These are phyloP conservation scores for Acanthisitta chloris DNA, from an alignment of 2,113 vertebrate species.

Conservation along the genomic window DNA sequence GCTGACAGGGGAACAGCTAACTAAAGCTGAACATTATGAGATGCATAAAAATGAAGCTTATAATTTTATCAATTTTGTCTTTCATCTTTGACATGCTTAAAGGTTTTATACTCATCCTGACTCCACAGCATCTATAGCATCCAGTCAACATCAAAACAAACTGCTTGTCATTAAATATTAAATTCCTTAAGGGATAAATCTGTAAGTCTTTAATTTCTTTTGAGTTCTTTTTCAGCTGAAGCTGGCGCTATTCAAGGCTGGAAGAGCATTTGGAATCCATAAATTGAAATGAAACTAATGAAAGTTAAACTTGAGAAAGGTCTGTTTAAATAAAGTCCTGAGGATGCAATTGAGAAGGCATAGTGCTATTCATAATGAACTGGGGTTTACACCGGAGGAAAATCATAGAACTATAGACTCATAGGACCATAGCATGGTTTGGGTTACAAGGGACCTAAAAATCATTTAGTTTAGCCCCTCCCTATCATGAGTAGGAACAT, in stretches of 20 bases:
- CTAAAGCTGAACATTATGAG: background rate
- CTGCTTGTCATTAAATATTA: conserved; percentile 11
- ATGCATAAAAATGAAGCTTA: background rate
- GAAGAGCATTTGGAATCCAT: background rate
- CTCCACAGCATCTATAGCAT: background rate
- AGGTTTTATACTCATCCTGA: background rate
- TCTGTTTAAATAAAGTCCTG: background rate
- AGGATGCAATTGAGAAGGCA: background rate
- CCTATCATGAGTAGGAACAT: background rate
- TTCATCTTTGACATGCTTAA: background rate
- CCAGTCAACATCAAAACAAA: conserved; percentile 1
- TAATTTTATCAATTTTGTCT: background rate
- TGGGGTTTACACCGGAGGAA: background rate
- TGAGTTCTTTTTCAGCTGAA: background rate
- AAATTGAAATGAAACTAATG: background rate
- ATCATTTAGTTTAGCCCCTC: background rate
- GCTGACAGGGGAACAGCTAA: background rate
- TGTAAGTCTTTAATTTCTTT: background rate
- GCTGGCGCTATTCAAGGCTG: background rate
- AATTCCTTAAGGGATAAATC: background rate
- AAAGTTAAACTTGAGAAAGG: background rate
- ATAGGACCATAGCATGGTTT: background rate
- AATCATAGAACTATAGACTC: background rate
- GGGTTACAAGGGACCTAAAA: background rate
- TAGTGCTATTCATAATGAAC: background rate